Conservation (phyloP, 2,113 vertebrate species). For the Craseonycteris thonglongyai region DNA sequence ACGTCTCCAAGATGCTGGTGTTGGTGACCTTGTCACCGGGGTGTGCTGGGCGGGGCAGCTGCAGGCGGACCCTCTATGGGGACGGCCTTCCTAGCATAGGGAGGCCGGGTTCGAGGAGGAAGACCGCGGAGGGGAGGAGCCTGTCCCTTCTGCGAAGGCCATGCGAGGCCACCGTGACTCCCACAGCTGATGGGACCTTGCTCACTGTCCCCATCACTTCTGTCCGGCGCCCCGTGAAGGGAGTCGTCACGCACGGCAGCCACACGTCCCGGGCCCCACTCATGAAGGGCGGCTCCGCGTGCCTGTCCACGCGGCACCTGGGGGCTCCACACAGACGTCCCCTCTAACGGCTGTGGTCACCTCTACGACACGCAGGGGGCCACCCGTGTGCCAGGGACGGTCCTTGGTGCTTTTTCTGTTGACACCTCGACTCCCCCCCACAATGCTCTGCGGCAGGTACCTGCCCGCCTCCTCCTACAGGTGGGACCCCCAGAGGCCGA, state of each 20-base stretch:
- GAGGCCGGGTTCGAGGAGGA: neutral
- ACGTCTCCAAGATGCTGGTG: neutral
- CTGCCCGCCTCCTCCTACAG: accelerated
- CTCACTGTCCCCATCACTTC: accelerated
- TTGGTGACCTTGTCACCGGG: accelerated
- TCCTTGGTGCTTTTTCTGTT: accelerated
- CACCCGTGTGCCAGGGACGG: accelerated
- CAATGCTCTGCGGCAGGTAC: accelerated
- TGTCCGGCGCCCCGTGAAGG: accelerated
- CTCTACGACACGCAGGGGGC: accelerated
- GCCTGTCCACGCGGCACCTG: accelerated
- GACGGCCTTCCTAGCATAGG: too few relatives aligned
- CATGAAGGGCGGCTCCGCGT: accelerated
- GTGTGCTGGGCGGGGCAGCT: accelerated
- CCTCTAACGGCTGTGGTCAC: accelerated
- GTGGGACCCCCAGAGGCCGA: neutral
- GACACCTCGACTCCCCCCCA: accelerated
- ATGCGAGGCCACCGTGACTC: accelerated
- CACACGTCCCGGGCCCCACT: too few relatives aligned
- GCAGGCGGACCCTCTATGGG: neutral
- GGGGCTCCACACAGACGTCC: neutral
- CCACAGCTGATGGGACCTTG: neutral
- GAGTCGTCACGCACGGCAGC: too few relatives aligned
- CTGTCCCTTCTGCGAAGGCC: neutral
- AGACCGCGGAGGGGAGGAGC: accelerated